Percentiles rank a stretch among this genome's conserved stretches.
These are phyloP conservation scores for Catharus bicknelli DNA, from an alignment of 2,113 vertebrate genomes.

Conservation along the genomic window DNA sequence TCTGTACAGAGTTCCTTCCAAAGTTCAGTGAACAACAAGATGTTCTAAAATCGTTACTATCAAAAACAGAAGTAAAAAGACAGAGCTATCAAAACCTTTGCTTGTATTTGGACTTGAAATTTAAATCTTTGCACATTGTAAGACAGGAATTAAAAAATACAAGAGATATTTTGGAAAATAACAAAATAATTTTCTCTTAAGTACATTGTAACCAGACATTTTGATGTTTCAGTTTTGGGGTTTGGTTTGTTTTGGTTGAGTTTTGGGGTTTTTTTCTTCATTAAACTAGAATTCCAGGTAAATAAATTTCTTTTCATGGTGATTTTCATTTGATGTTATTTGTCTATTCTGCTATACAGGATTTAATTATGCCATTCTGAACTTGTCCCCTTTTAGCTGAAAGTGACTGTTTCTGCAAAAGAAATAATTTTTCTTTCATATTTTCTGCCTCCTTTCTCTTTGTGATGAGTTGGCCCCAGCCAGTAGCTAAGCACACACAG, in stretches of 20 bases:
- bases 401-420: neutral
- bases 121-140: neutral
- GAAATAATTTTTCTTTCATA: neutral
- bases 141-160: neutral
- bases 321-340: neutral
- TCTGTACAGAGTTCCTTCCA: neutral
- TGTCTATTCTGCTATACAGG: neutral
- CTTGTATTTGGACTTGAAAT: neutral
- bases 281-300: neutral
- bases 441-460: neutral
- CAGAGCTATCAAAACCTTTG: neutral
- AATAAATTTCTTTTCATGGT: neutral
- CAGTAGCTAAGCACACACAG: neutral
- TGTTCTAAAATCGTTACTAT: neutral
- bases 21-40: neutral
- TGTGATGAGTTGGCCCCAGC: neutral
- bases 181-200: neutral
- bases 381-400: neutral
- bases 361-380: neutral
- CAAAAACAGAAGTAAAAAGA: neutral
- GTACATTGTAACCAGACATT: neutral
- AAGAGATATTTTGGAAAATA: neutral
- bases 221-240: neutral
- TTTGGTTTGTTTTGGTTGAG: neutral
- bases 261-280: neutral